Evolutionary conservation across 2,888 invertebrate species (phyloP), one percentile per base, ranked within the genome.

Genomic region (Drymonia ruficornis): DNA sequence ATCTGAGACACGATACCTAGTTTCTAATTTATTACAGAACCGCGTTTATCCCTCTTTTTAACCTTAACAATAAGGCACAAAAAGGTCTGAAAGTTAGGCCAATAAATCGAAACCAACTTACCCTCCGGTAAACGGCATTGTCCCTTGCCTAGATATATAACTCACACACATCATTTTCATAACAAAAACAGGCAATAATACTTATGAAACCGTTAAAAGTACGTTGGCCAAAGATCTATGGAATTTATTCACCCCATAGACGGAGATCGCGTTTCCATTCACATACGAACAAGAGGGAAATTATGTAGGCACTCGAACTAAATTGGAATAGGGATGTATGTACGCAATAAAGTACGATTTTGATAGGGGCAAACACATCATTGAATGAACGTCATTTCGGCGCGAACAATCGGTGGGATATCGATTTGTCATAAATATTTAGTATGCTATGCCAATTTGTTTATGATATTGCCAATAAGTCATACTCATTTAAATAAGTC

Each of bases 161-260:
- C 75, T 70, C 67, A 63, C 61, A 70, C 67, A 64, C 65, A 72
- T 74, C 53, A 80, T 80, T 78, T 78, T 79, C 78, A 78, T 77
- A 79, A 78, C 78, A 81, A 80, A 78, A 80, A 75, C 74, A 73
- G 54, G 68, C 73, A 78, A 79, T 74, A 80, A 76, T 70, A 75
- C 73, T 75, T 74, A 74, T 55, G 63, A 71, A 75, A 78, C 83
- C 83, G 84, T 84, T 83, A 83, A 82, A 81, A 81, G 78, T 83
- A 80, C 82, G 81, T 81, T 83, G 78, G 76, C 72, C 67, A 67
- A 67, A 77, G 75, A 81, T 75, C 69, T 79, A 77, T 73, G 79
- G 81, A 81, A 83, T 83, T 81, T 83, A 84, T 83, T 81, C 84
- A 84, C 84, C 83, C 84, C 74, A 76, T 64, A 59, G 62, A 65